A percentile compares a stretch with the other conserved stretches of the same genome.
Conservation (phyloP, 2,113 vertebrate genomes). For the Ptilorrhoa leucosticta region DNA sequence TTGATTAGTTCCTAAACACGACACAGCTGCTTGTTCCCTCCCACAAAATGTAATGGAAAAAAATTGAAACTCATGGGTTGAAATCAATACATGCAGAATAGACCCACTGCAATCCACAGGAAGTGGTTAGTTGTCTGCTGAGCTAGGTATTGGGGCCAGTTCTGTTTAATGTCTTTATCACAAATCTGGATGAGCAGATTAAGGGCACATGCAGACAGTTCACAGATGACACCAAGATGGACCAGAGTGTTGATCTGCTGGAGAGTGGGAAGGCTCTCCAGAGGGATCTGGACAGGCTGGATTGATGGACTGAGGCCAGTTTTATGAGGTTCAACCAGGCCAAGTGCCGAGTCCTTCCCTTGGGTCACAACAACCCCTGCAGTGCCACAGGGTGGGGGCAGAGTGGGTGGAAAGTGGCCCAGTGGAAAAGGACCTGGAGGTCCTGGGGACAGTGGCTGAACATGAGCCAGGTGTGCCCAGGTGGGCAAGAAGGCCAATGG, state of each 20-base stretch:
- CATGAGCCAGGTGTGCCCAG: background rate
- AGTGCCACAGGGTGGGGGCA: background rate
- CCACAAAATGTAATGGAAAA: background rate
- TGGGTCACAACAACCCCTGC: background rate
- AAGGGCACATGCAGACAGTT: fast-evolving
- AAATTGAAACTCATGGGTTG: background rate
- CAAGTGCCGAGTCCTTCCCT: background rate
- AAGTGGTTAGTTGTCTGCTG: background rate
- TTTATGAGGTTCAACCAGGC: background rate
- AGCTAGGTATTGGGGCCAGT: background rate
- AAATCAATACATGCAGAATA: background rate
- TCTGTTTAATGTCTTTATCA: background rate
- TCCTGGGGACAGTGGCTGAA: fast-evolving
- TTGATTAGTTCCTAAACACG: background rate
- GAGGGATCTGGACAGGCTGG: background rate
- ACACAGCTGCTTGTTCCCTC: background rate
- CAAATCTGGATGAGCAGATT: no score
- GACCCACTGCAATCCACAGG: background rate
- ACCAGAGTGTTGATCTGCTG: background rate
- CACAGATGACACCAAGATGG: fast-evolving
- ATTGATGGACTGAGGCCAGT: fast-evolving
- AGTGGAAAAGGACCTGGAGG: background rate
- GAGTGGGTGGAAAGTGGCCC: background rate
- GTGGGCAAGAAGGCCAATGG: fast-evolving
- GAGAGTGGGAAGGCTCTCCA: background rate